These are phyloP conservation scores for Montipora foliosa DNA, from an alignment of 64 coral and sea anemone species.

Conservation along the genomic window DNA sequence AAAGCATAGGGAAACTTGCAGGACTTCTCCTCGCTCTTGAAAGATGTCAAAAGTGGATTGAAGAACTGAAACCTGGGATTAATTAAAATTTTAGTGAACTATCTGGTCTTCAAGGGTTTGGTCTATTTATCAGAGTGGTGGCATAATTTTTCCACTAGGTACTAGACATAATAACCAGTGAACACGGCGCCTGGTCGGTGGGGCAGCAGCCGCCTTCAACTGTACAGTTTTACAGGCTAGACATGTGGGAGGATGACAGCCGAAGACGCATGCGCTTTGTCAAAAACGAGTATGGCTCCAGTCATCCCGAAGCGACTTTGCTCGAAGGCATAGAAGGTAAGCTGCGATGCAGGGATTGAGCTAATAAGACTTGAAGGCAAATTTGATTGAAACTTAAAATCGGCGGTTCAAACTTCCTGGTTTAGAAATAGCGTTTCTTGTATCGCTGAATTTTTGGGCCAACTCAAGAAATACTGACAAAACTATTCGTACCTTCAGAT, in stretches of 20 bases:
- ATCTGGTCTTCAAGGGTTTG: neutral
- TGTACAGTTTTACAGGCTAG: constrained; percentile 84
- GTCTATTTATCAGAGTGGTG: neutral
- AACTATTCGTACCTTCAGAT: too few species aligned
- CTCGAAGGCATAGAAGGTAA: constrained; percentile 75
- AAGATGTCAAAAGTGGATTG: too few species aligned
- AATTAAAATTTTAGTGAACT: too few species aligned
- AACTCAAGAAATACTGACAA: too few species aligned
- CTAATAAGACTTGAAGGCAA: too few species aligned
- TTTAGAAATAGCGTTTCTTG: too few species aligned
- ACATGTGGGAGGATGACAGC: constrained; percentile 91
- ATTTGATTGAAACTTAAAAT: too few species aligned
- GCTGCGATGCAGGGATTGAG: neutral
- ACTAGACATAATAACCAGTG: constrained; percentile 94
- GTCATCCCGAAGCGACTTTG: constrained; percentile 95
- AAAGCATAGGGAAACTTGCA: too few species aligned
- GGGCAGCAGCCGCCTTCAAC: constrained; percentile 43
- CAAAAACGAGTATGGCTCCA: constrained; percentile 89
- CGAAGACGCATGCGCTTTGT: constrained; percentile 91
- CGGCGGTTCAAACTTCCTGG: too few species aligned
- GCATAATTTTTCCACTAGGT: constrained; percentile 37
- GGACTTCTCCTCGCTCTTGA: too few species aligned
- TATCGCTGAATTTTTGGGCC: too few species aligned
- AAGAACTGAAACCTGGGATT: too few species aligned
- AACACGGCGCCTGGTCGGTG: constrained; percentile 90